A percentile compares a stretch with the other conserved stretches of the same genome.
These are phyloP conservation scores for Alviniconcha marisindica DNA, from an alignment of 1,140 invertebrate genomes.

Conservation along the genomic window DNA sequence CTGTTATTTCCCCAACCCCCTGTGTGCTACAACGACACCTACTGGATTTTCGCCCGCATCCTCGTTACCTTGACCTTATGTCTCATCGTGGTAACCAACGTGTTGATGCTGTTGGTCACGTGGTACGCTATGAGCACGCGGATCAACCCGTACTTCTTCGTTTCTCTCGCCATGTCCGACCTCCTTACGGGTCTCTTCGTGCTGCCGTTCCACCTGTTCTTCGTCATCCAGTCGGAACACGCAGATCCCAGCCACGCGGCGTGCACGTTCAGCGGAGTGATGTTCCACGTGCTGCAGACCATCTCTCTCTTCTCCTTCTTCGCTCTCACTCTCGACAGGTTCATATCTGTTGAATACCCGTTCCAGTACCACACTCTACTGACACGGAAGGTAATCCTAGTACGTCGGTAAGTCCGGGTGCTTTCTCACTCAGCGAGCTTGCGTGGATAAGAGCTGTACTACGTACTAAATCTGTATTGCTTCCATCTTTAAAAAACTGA, in stretches of 20 bases:
- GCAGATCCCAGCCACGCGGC: background rate
- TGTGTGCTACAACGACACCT: background rate
- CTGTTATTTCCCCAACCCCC: background rate
- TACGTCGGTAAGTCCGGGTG: too few species aligned
- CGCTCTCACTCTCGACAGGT: conserved; percentile 12
- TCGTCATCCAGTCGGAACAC: background rate
- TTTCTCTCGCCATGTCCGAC: conserved; percentile 26
- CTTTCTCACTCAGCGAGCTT: too few species aligned
- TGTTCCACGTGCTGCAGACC: conserved; percentile 30
- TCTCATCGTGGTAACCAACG: background rate
- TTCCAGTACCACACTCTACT: background rate
- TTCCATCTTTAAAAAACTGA: too few species aligned
- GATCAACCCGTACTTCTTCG: conserved; percentile 26
- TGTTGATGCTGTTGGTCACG: conserved; percentile 11
- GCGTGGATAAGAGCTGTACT: too few species aligned
- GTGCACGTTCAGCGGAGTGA: conserved; percentile 12
- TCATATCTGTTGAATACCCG: background rate
- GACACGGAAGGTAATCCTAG: background rate
- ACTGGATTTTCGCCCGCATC: background rate
- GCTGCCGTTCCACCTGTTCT: conserved; percentile 5
- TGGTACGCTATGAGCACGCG: conserved; percentile 5
- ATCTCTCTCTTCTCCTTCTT: conserved; percentile 28
- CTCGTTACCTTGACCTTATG: conserved; percentile 2
- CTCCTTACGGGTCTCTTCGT: conserved; percentile 8
- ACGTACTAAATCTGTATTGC: too few species aligned